phyloP scores from a whole-genome alignment of 2,797 vertebrate genomes.

The Brotula barbata region DNA sequence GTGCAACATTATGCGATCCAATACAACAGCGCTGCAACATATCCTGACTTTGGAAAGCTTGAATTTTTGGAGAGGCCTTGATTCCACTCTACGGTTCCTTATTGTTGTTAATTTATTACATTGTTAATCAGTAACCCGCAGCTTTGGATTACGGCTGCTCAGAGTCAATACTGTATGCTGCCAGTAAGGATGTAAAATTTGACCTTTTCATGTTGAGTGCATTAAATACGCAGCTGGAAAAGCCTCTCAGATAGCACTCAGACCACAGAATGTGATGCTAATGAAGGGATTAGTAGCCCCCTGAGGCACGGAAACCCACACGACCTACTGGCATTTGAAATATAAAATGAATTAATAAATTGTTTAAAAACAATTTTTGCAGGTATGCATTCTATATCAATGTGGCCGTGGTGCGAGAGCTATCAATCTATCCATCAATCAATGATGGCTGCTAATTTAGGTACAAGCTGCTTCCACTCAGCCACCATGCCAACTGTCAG shows the following conservation, averaged over 20 bases:
- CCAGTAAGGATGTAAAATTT: background rate
- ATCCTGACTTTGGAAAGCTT: background rate
- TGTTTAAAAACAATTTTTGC: background rate
- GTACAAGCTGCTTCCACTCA: constrained; percentile 58
- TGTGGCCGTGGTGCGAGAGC: background rate
- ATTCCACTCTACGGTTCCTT: background rate
- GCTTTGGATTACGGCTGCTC: background rate
- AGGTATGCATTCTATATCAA: background rate
- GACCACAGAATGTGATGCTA: background rate
- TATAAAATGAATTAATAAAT: background rate
- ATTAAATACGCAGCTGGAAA: constrained; percentile 2
- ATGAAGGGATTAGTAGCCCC: background rate
- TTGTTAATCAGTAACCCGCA: background rate
- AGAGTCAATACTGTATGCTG: background rate
- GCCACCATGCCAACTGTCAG: constrained; percentile 45
- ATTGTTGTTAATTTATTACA: background rate
- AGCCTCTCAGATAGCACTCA: background rate
- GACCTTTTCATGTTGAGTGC: background rate
- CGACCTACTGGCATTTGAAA: background rate
- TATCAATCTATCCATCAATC: constrained; percentile 37
- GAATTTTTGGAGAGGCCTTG: constrained; percentile 1
- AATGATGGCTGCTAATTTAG: constrained; percentile 39
- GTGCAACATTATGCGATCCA: constrained; percentile 11
- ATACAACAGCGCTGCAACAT: constrained; percentile 9
- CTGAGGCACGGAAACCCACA: background rate